Evolutionary conservation across 2,888 invertebrate species (phyloP), one percentile per base, ranked within the genome.

Genomic region (Agapostemon virescens): DNA sequence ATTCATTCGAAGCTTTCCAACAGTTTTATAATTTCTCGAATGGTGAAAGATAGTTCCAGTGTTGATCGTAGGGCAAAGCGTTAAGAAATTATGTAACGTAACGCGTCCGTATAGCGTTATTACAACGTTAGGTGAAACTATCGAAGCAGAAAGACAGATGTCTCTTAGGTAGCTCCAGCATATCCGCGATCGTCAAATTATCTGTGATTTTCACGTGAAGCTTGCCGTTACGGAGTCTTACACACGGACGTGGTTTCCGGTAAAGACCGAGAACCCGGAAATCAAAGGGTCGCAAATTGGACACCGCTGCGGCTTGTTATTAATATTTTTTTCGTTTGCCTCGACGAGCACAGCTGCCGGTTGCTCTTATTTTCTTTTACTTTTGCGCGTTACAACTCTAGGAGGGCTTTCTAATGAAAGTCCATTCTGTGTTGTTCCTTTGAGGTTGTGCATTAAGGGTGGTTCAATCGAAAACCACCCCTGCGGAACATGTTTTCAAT

Each of bases 231-330:
- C 77, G 75, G 75, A 61, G 68, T 71, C 66, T 72, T 79, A 76
- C 71, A 71, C 81, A 67, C 74, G 64, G 66, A 77, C 80, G 83
- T 84, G 78, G 70, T 42, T 84, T 86, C 86, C 86, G 88, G 88
- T 77, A 85, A 80, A 85, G 88, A 85, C 85, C 83, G 83, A 76
- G 69, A 52, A 81, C 52, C 87, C 85, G 89, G 88, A 88, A 89
- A 87, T 88, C 86, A 90, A 85, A 81, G 74, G 85, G 84, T 81
- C 78, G 70, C 81, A 81, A 88, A 78, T 80, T 86, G 82, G 80
- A 79, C 84, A 74, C 66, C 45, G 73, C 69, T 40, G 74, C 68
- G 77, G 73, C 64, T 69, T 69, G 80, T 87, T 86, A 84, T 86
- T 82, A 85, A 83, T 85, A 81, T 85, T 72, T 73, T 84, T 75